A percentile compares a stretch with the other conserved stretches of the same genome.
Conservation (phyloP, 1,140 invertebrate species). For the Listronotus bonariensis region DNA sequence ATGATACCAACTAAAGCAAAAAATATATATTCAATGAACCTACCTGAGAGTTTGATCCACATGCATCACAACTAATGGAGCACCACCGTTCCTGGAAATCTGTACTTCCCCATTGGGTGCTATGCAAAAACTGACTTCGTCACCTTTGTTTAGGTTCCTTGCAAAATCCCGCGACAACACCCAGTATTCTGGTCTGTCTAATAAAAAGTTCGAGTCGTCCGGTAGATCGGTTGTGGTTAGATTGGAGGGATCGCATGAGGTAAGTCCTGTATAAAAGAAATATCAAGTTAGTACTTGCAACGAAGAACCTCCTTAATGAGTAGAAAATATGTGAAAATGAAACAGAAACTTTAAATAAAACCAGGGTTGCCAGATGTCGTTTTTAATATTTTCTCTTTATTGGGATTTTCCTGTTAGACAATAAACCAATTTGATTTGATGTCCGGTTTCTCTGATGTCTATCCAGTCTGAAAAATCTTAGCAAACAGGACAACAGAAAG, state of each 20-base stretch:
- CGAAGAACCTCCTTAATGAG: not conserved
- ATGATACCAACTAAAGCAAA: too few relatives aligned
- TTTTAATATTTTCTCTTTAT: too few relatives aligned
- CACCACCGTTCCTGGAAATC: slow-evolving; percentile 85
- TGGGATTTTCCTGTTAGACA: too few relatives aligned
- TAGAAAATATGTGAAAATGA: too few relatives aligned
- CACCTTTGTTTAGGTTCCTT: slow-evolving; percentile 77
- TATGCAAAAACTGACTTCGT: slow-evolving; percentile 89
- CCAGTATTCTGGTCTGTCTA: slow-evolving; percentile 97
- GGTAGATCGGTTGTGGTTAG: slow-evolving; percentile 79
- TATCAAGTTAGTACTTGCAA: not conserved
- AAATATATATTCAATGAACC: too few relatives aligned
- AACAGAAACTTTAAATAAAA: too few relatives aligned
- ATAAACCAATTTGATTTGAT: too few relatives aligned
- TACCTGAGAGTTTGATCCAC: slow-evolving; percentile 83
- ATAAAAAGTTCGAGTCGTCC: slow-evolving; percentile 87
- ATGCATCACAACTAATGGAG: slow-evolving; percentile 85
- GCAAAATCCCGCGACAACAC: slow-evolving; percentile 93
- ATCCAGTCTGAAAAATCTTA: too few relatives aligned
- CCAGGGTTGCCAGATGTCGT: too few relatives aligned
- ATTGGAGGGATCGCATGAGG: slow-evolving; percentile 85
- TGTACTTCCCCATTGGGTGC: slow-evolving; percentile 84
- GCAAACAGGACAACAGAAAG: too few relatives aligned
- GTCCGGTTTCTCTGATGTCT: too few relatives aligned
- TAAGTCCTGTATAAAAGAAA: slow-evolving; percentile 69